phyloP scores from a whole-genome alignment of 1,140 invertebrate genomes.

The Bombyx mandarina region DNA sequence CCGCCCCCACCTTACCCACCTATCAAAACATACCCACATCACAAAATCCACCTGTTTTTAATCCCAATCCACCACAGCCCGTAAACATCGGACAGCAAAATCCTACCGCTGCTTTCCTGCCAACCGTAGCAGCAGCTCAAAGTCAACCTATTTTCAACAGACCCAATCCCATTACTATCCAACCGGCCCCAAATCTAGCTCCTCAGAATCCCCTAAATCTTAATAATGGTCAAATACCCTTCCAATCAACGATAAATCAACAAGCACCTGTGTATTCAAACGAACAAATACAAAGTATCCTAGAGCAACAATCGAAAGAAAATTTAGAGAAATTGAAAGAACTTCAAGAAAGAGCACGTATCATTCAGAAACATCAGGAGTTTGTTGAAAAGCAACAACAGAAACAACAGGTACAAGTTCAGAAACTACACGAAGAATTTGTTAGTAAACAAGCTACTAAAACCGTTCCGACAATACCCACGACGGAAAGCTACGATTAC shows the following conservation, averaged over 20 bases:
- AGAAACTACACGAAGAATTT: conserved; percentile 76
- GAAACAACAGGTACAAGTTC: conserved; percentile 77
- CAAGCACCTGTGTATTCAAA: conserved; percentile 67
- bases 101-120: conserved; percentile 61
- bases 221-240: conserved; percentile 49
- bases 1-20: conserved; percentile 41
- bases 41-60: conserved; percentile 21
- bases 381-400: conserved; percentile 79
- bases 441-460: conserved; percentile 74
- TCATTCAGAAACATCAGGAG: conserved; percentile 79
- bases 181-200: conserved; percentile 56
- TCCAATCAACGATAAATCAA: conserved; percentile 43
- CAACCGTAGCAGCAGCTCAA: conserved; percentile 47
- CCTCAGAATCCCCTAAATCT: conserved; percentile 26
- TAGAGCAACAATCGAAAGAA: conserved; percentile 76
- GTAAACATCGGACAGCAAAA: conserved; percentile 46
- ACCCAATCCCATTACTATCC: conserved; percentile 54
- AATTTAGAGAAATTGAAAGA: conserved; percentile 72
- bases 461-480: conserved; percentile 64
- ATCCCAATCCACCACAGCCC: conserved; percentile 28
- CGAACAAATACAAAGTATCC: conserved; percentile 69
- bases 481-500: conserved; percentile 58
- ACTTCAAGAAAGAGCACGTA: conserved; percentile 74
- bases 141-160: conserved; percentile 40
- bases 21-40: conserved; percentile 37